A percentile compares a stretch with the other conserved stretches of the same genome.
Evolutionary conservation across 2,797 vertebrate species (phyloP).

Genomic region (Helostoma temminkii): DNA sequence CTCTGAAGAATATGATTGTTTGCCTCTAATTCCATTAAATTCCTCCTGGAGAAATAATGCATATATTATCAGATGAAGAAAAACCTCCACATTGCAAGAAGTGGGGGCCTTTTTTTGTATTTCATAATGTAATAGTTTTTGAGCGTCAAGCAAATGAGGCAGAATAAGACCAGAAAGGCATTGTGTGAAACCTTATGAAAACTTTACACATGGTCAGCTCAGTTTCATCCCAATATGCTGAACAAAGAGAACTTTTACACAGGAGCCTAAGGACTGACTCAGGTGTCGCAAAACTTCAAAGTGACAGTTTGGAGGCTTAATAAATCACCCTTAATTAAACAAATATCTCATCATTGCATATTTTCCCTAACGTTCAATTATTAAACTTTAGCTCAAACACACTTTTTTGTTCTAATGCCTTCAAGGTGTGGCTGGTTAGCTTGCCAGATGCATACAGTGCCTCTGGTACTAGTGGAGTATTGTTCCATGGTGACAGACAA

Average conservation of each 20-base stretch:
- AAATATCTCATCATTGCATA: constrained; percentile 51
- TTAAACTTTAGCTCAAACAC: constrained; percentile 55
- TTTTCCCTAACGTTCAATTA: constrained; percentile 33
- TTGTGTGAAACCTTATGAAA: constrained; percentile 11
- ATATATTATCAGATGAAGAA: not conserved
- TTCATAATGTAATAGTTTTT: constrained; percentile 21
- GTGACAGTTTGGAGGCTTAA: constrained; percentile 17
- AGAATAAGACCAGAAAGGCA: constrained; percentile 3
- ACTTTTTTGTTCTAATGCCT: constrained; percentile 50
- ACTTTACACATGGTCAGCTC: constrained; percentile 1
- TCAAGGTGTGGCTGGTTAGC: constrained; percentile 56
- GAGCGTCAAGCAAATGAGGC: constrained; percentile 6
- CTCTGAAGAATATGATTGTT: not conserved
- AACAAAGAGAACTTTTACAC: constrained; percentile 1
- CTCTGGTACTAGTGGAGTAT: constrained; percentile 19
- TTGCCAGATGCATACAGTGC: constrained; percentile 44
- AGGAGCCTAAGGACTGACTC: constrained; percentile 7
- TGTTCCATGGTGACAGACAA: constrained; percentile 54
- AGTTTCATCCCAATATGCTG: constrained; percentile 9
- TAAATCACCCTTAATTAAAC: constrained; percentile 61
- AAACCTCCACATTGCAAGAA: not conserved
- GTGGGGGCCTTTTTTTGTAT: not conserved
- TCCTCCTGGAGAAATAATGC: not conserved
- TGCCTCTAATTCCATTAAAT: not conserved
- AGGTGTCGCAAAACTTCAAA: constrained; percentile 51